Conservation (phyloP, 1,140 invertebrate species). For the Pseudoatta argentina region DNA sequence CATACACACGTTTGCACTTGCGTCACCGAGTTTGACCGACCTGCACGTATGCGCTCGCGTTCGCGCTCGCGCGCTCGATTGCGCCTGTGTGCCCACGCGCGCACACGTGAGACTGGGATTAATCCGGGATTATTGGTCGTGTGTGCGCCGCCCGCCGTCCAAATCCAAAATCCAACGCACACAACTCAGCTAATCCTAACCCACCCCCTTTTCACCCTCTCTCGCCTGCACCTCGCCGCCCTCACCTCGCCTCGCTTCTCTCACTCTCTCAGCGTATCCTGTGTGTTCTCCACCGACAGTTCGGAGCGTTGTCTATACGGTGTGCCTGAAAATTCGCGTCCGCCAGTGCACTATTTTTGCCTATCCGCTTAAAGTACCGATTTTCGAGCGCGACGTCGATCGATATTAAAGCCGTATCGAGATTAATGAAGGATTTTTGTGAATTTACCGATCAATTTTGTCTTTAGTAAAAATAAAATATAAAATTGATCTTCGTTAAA, state of each 20-base stretch:
- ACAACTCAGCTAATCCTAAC: slow-evolving; percentile 84
- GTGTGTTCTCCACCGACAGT: slow-evolving; percentile 63
- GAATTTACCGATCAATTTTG: background rate
- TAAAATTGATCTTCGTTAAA: slow-evolving; percentile 11
- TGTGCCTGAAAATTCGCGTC: slow-evolving; percentile 62
- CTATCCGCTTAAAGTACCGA: slow-evolving; percentile 10
- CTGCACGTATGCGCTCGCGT: slow-evolving; percentile 62
- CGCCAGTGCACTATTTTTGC: background rate
- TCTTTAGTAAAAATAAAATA: background rate
- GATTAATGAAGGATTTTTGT: background rate
- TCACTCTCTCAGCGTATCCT: slow-evolving; percentile 68
- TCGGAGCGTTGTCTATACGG: slow-evolving; percentile 75
- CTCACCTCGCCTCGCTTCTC: slow-evolving; percentile 40
- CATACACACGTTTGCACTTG: slow-evolving; percentile 44
- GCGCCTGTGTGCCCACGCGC: slow-evolving; percentile 65
- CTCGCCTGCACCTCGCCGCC: slow-evolving; percentile 20
- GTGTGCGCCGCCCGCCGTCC: slow-evolving; percentile 77
- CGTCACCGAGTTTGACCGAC: slow-evolving; percentile 72
- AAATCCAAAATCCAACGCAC: slow-evolving; percentile 85
- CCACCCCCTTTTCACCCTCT: slow-evolving; percentile 58
- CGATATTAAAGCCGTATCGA: background rate
- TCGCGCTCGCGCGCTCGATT: slow-evolving; percentile 25
- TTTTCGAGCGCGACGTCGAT: background rate
- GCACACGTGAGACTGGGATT: slow-evolving; percentile 78
- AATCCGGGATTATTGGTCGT: slow-evolving; percentile 84